Evolutionary conservation across 2,113 vertebrate genomes (phyloP).

Genomic region (Cephalopholis sonnerati): DNA sequence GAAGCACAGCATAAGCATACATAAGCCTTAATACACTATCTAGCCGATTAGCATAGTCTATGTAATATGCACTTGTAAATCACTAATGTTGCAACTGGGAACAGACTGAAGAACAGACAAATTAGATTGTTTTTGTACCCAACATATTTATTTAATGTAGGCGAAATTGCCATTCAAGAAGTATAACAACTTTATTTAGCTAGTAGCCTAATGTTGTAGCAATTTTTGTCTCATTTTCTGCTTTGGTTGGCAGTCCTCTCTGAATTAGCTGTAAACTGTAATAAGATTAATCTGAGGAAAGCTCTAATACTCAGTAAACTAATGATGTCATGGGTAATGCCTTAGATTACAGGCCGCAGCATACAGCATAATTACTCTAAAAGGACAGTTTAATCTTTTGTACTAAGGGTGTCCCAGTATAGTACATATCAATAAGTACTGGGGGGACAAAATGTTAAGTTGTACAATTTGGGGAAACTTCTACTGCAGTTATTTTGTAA

Average conservation of each 20-base stretch:
- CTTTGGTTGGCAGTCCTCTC: not conserved
- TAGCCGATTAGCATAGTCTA: not conserved
- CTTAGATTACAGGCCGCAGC: too few relatives aligned
- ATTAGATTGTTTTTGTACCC: conserved; percentile 4
- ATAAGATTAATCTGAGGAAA: too few relatives aligned
- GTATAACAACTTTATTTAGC: not conserved
- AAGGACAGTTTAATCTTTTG: too few relatives aligned
- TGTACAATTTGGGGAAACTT: too few relatives aligned
- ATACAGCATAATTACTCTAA: too few relatives aligned
- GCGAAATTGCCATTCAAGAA: not conserved
- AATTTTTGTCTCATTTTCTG: not conserved
- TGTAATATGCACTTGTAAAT: conserved; percentile 32
- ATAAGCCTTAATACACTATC: conserved; percentile 20
- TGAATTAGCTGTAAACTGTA: conserved; percentile 9
- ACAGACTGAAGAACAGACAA: conserved; percentile 9
- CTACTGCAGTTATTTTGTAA: too few relatives aligned
- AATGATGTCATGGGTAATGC: too few relatives aligned
- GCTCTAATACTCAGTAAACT: too few relatives aligned
- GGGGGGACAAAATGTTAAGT: too few relatives aligned
- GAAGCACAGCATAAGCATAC: conserved; percentile 28
- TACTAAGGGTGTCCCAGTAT: too few relatives aligned
- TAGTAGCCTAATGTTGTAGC: not conserved
- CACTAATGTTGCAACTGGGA: conserved; percentile 2
- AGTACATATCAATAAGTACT: too few relatives aligned
- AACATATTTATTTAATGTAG: conserved; percentile 9